phyloP scores from a whole-genome alignment of 2,888 invertebrate genomes.

The Lepidonotus clava region DNA sequence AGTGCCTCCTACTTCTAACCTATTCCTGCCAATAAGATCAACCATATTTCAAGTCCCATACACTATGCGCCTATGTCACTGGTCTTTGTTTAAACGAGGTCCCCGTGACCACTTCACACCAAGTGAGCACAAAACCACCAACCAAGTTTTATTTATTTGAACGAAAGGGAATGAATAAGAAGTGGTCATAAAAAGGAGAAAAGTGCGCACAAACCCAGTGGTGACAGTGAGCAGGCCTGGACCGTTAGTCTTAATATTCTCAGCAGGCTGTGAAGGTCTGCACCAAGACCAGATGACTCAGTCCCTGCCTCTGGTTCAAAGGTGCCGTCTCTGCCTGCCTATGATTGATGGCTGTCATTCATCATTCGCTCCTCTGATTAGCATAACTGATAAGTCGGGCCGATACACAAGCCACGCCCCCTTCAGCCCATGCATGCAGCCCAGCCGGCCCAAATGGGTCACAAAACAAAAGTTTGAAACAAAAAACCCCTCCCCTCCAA shows the following conservation, averaged over 20 bases:
- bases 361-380: slow-evolving; percentile 42
- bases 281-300: slow-evolving; percentile 40
- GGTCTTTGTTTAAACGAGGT: too few species aligned
- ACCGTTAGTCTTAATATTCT: slow-evolving; percentile 47
- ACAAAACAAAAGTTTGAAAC: too few species aligned
- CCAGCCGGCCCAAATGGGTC: too few species aligned
- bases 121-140: too few species aligned
- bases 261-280: slow-evolving; percentile 21
- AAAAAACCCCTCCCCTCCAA: too few species aligned
- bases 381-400: slow-evolving; percentile 49
- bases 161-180: not conserved
- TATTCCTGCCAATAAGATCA: too few species aligned
- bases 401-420: slow-evolving; percentile 25
- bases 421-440: slow-evolving; percentile 3
- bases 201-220: not conserved
- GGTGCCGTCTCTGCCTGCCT: slow-evolving; percentile 36
- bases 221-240: slow-evolving; percentile 34
- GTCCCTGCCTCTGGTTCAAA: slow-evolving; percentile 35
- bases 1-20: too few species aligned
- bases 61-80: too few species aligned
- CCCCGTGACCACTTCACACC: too few species aligned
- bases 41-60: too few species aligned
- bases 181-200: not conserved
- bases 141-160: slow-evolving; percentile 12
- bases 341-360: slow-evolving; percentile 54